Base-by-base conservation (phyloP, 35 echinoderm and acorn worm genomes). In the Strongylocentrotus purpuratus region DNA sequence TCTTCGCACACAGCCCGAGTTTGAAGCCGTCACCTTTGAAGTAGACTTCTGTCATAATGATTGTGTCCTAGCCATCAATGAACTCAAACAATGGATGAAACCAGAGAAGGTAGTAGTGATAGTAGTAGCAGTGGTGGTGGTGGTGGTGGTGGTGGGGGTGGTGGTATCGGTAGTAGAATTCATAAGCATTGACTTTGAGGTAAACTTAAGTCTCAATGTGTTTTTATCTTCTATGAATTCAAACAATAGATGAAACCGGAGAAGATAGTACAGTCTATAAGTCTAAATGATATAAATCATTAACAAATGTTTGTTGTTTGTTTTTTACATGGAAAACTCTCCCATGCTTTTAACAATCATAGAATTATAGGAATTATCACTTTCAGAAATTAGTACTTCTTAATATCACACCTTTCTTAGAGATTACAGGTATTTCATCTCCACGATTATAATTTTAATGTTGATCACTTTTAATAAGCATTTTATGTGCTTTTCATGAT, bases 31-130 rank as follows among this genome's bases (percentile, higher is more conserved):
- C 18, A 85, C 45, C 1, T 92, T 94, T 58, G 98, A 99, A 89
- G 90, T 97, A 1, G 91, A 94, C 28, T 94, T 91, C 46, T 32
- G 88, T 6, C 61, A 95, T 32, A 96, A 95, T 86, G 98, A 99
- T 32, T 93, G 92, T 25, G 95, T 96, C 45, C 33, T 92, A 33
- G 61, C 78, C 31, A 94, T 99, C 92, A 99, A 99, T 85, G 71
- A 96, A 25, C 85, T 99, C 52, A 61, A 96, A 33, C 86, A 97
- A 17, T 97, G 97, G 95, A 97, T 97, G 95, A 96, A 97, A 70
- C 93, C 97, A 48, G 93, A 96, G 88, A 97, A 97, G 95, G 98
- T 99, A 88, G 88, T 58, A 31, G 46, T 4, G 9, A 14, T 48
- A 85, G 14, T 20, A 50, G 6, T 85, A 33, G 33, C 0, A 33